phyloP scores from a whole-genome alignment of 2,888 invertebrate genomes.

The Epirrhoe alternata region DNA sequence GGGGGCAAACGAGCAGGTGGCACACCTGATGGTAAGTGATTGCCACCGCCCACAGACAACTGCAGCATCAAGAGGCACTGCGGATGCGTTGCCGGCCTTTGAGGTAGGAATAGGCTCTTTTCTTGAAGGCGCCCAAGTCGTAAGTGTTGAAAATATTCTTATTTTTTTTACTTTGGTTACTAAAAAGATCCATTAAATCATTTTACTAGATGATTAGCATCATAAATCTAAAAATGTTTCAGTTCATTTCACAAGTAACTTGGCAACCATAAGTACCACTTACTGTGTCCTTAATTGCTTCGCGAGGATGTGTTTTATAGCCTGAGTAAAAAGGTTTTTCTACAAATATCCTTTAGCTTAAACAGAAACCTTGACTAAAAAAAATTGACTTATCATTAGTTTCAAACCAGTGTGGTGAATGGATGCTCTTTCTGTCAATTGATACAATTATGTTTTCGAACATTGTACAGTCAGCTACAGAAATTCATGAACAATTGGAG shows the following conservation, averaged over 20 bases:
- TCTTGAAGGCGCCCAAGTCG: not conserved
- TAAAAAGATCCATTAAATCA: not conserved
- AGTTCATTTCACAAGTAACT: not conserved
- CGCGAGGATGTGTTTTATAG: constrained; percentile 11
- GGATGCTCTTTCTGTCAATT: no score
- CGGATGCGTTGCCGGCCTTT: no score
- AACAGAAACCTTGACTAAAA: no score
- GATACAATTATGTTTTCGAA: no score
- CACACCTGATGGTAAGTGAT: no score
- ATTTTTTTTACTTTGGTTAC: not conserved
- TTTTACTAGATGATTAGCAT: not conserved
- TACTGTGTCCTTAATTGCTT: constrained; percentile 9
- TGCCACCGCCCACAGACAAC: no score
- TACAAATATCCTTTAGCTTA: not conserved
- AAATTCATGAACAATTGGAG: no score
- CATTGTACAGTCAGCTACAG: no score
- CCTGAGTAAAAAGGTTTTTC: not conserved
- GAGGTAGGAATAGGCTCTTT: not conserved
- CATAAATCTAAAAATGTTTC: not conserved
- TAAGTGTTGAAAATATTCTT: not conserved
- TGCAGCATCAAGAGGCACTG: no score
- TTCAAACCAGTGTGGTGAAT: no score
- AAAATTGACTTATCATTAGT: no score
- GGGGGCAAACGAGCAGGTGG: no score
- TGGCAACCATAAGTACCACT: not conserved